These are phyloP conservation scores for Anthoscopus minutus DNA, from an alignment of 2,113 vertebrate genomes.

Conservation along the genomic window DNA sequence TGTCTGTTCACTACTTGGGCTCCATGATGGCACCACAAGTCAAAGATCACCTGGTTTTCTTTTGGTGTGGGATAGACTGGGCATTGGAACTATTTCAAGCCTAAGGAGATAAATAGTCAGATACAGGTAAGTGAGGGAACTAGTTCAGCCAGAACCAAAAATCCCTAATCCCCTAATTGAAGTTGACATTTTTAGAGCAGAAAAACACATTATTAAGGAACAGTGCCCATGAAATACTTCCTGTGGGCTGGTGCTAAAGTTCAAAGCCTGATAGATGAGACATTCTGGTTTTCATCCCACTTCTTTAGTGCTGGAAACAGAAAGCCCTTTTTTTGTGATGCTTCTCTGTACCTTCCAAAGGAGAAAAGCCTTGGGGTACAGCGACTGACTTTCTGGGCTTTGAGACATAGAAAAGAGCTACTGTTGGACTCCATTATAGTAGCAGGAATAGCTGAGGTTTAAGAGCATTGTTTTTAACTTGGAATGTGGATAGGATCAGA, in stretches of 20 bases:
- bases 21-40: not conserved
- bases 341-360: not conserved
- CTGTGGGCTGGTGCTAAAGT: not conserved
- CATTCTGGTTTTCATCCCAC: not conserved
- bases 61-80: not conserved
- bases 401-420: not conserved
- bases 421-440: not conserved
- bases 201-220: not conserved
- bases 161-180: not conserved
- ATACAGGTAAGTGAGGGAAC: not conserved
- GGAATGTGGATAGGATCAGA: not conserved
- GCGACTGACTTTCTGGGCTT: not conserved
- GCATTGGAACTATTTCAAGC: not conserved
- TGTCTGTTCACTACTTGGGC: accelerated
- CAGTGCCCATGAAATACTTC: not conserved
- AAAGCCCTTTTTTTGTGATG: not conserved
- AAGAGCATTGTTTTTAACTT: not conserved
- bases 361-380: not conserved
- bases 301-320: not conserved
- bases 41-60: not conserved
- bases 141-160: not conserved
- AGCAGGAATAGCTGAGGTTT: not conserved
- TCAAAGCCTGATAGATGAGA: not conserved
- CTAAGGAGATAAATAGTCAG: not conserved
- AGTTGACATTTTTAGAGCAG: not conserved